Conservation (phyloP, 2,888 invertebrate genomes). For the Laspeyria flexula region DNA sequence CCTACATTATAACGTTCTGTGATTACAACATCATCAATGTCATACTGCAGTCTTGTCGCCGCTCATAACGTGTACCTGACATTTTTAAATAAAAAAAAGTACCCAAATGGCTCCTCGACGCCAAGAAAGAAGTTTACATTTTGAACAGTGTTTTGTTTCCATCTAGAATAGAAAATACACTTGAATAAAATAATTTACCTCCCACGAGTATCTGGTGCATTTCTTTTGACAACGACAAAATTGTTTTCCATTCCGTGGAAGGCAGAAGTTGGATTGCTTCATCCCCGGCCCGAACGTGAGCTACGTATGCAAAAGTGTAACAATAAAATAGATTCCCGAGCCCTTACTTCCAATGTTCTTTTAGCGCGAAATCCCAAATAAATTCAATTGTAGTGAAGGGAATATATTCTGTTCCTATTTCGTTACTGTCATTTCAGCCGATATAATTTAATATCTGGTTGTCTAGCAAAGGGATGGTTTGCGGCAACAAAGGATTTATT, state of each 20-base stretch:
- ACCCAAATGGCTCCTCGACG: no score
- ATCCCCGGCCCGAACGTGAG: neutral
- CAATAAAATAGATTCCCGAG: neutral
- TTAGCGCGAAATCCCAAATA: slow-evolving; percentile 17
- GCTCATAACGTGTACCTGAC: no score
- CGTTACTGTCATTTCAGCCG: slow-evolving; percentile 29
- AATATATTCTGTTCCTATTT: slow-evolving; percentile 31
- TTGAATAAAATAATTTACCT: no score
- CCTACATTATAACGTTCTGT: no score
- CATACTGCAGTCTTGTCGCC: no score
- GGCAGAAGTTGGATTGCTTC: slow-evolving; percentile 3
- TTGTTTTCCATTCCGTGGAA: slow-evolving; percentile 4
- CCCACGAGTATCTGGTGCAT: neutral
- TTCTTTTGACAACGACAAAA: neutral
- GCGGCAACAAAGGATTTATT: slow-evolving; percentile 29
- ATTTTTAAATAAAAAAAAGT: no score
- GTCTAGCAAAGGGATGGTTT: slow-evolving; percentile 8
- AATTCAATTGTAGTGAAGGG: slow-evolving; percentile 24
- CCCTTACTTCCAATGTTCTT: slow-evolving; percentile 9
- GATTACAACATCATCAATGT: no score
- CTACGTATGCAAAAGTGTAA: neutral
- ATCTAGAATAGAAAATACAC: no score
- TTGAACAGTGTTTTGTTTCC: no score
- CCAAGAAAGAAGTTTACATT: no score
- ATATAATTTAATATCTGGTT: slow-evolving; percentile 39